These are phyloP conservation scores for Microctenopoma steveboyesi DNA, from an alignment of 2,797 vertebrate genomes.

Conservation along the genomic window DNA sequence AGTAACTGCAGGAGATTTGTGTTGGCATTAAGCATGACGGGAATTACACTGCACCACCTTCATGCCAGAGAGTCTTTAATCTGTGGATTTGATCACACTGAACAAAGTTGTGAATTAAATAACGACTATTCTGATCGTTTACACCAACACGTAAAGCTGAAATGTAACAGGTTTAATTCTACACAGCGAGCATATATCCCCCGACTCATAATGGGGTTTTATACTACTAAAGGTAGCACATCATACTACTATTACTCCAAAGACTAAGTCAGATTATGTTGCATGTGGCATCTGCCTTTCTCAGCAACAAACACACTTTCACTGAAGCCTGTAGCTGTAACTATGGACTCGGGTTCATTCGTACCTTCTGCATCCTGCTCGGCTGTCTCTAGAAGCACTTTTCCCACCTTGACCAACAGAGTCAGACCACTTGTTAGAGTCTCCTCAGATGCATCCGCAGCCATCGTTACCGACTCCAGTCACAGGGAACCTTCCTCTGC, in stretches of 20 bases:
- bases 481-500: not conserved
- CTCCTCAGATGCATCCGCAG: slow-evolving; percentile 45
- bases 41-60: slow-evolving; percentile 54
- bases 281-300: fast-evolving
- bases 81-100: slow-evolving; percentile 6
- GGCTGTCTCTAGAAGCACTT: slow-evolving; percentile 47
- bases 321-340: not conserved
- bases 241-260: not conserved
- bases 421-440: slow-evolving; percentile 28
- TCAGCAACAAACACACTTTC: not conserved
- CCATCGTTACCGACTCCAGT: slow-evolving; percentile 32
- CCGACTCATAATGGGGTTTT: too few relatives aligned
- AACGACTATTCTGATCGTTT: too few relatives aligned
- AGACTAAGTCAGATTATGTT: too few relatives aligned
- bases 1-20: slow-evolving; percentile 17
- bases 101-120: slow-evolving; percentile 3
- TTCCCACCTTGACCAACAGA: slow-evolving; percentile 51
- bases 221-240: too few relatives aligned
- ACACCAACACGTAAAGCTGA: too few relatives aligned
- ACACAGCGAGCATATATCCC: too few relatives aligned
- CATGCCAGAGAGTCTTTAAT: slow-evolving; percentile 23
- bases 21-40: slow-evolving; percentile 44
- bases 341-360: not conserved
- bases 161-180: too few relatives aligned
- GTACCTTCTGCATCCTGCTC: slow-evolving; percentile 65